Base-by-base conservation (phyloP, 2,113 vertebrate species). In the Hippoglossus stenolepis region DNA sequence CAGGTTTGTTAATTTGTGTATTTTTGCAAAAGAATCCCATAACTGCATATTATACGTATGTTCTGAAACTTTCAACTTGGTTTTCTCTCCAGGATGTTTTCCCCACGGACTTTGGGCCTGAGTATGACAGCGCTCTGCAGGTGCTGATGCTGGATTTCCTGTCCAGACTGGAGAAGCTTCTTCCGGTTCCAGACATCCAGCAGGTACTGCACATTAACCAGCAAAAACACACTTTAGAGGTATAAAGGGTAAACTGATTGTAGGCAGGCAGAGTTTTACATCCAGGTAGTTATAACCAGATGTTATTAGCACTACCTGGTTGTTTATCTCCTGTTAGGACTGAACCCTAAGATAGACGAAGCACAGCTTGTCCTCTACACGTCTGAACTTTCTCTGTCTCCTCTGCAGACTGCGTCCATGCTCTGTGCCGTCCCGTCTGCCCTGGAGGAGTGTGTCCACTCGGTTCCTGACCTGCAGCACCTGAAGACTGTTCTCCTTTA, bases 101-200 rank as follows among this genome's bases (percentile, higher is more conserved):
- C 51, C 89, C 93, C 28, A 83, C 85, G 0, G 94, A 95, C 5
- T 96, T 96, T 31, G 96, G 96, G 9, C 92, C 94, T 1, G 70
- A 85, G 0, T 96, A 94, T 38, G 70, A 95, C 76, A n/a, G 31
- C 15, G 94, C 93, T 28, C 87, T 96, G 13, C 94, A 96, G 84
- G 90, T 93, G 75, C 88, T 96, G 2, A 92, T 96, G 80, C 86
- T 93, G 72, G 95, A 96, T 57, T 96, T 95, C 31, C 59, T 96
- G 60, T 90, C 85, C 84, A 90, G 92, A n/a, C 73, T 96, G 68
- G 96, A 96, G 79, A 90, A 87, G 84, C 83, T 93, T 61, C 61
- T 94, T 23, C 92, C 90, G 2, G 68, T 93, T 2, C 93, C 92
- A 53, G 89, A 93, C 71, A 75, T 94, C 54, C 90, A 93, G 68